phyloP scores from a whole-genome alignment of 2,888 invertebrate species.

The Dynastes maya region DNA sequence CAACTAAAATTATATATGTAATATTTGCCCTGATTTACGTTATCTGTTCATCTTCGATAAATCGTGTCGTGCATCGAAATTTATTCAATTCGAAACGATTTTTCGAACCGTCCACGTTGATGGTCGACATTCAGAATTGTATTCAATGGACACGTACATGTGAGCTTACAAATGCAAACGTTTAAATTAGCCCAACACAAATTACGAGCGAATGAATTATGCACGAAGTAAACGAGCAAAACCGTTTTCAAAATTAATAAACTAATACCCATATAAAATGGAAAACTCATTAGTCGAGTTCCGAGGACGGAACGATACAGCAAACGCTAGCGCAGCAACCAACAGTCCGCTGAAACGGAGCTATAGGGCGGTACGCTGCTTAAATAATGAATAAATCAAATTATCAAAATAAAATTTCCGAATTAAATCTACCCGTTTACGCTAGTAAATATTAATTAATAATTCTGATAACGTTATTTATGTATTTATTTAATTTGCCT shows the following conservation, averaged over 20 bases:
- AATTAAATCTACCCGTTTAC: slow-evolving; percentile 41
- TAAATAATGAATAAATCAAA: slow-evolving; percentile 52
- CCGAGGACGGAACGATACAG: neutral
- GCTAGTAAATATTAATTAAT: slow-evolving; percentile 47
- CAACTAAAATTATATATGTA: too few species aligned
- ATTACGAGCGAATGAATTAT: slow-evolving; percentile 17
- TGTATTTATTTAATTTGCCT: neutral
- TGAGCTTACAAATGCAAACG: neutral
- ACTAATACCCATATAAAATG: slow-evolving; percentile 17
- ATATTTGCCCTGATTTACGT: too few species aligned
- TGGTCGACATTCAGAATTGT: neutral
- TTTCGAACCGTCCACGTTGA: neutral
- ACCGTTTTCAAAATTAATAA: slow-evolving; percentile 23
- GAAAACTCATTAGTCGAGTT: slow-evolving; percentile 21
- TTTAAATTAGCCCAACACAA: slow-evolving; percentile 8
- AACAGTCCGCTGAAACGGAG: neutral
- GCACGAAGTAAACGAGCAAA: slow-evolving; percentile 3
- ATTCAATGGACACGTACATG: neutral
- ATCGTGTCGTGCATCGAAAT: too few species aligned
- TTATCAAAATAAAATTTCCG: slow-evolving; percentile 41
- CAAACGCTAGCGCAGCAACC: neutral
- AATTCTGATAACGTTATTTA: slow-evolving; percentile 6
- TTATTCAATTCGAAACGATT: neutral
- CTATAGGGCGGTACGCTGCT: neutral
- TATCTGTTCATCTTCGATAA: too few species aligned